Conservation (phyloP, 2,888 invertebrate species). For the Lasius fuliginosus region DNA sequence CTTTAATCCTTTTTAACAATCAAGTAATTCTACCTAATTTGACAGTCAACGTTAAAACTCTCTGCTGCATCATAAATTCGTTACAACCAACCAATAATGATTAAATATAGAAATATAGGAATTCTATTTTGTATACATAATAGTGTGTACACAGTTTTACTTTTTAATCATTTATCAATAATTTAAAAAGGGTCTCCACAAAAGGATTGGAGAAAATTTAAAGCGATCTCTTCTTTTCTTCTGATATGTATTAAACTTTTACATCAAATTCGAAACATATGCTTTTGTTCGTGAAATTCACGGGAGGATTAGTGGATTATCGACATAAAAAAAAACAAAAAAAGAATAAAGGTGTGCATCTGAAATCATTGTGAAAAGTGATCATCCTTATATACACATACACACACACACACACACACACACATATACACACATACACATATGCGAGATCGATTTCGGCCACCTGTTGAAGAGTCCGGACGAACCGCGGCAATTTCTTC, state of each 20-base stretch:
- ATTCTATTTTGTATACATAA: background rate
- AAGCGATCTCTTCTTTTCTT: background rate
- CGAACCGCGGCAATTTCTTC: constrained; percentile 6
- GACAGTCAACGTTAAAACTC: background rate
- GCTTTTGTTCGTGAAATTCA: background rate
- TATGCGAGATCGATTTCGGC: constrained; percentile 58
- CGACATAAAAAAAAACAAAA: background rate
- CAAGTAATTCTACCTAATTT: background rate
- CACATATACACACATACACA: constrained; percentile 18
- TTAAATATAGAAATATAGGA: background rate
- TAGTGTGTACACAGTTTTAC: background rate
- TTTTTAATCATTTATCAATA: background rate
- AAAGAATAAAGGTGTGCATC: background rate
- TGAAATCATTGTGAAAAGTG: constrained; percentile 8
- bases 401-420: constrained; percentile 32
- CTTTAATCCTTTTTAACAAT: background rate
- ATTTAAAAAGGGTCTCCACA: background rate
- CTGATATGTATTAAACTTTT: background rate
- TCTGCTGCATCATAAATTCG: background rate
- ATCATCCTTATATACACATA: constrained; percentile 33
- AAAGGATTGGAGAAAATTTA: background rate
- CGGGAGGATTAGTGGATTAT: background rate
- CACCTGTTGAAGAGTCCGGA: constrained; percentile 72
- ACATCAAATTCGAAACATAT: background rate
- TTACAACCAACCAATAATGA: background rate